Conservation (phyloP, 2,797 vertebrate species). For the Characodon lateralis region DNA sequence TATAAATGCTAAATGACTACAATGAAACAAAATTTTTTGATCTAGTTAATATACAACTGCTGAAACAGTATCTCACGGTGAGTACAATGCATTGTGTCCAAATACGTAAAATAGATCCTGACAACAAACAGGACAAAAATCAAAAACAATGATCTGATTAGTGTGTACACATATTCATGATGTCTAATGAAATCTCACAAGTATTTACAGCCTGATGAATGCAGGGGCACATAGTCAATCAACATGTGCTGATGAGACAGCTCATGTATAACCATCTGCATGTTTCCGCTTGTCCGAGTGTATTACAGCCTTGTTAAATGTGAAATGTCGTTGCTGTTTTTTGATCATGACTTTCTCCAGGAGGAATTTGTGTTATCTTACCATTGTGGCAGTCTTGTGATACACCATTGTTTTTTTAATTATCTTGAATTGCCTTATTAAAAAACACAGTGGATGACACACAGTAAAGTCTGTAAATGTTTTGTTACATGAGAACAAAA, state of each 20-base stretch:
- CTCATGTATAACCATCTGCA: not conserved
- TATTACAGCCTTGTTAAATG: conserved; percentile 9
- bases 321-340: not conserved
- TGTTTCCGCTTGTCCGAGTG: conserved; percentile 7
- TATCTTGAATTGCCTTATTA: not conserved
- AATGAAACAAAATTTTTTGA: not conserved
- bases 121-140: not conserved
- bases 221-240: conserved; percentile 10
- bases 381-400: not conserved
- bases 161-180: not conserved
- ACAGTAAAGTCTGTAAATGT: not conserved
- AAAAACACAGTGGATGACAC: not conserved
- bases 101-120: not conserved
- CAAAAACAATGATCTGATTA: not conserved
- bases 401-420: not conserved
- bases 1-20: not conserved
- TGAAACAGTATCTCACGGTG: not conserved
- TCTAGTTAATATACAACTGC: not conserved
- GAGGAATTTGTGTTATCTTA: conserved; percentile 6
- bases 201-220: conserved; percentile 12
- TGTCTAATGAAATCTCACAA: conserved; percentile 6
- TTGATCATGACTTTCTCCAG: not conserved
- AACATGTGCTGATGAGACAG: conserved; percentile 25
- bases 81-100: not conserved
- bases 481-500: not conserved